A percentile compares a stretch with the other conserved stretches of the same genome.
phyloP scores from a whole-genome alignment of 2,113 vertebrate species.

The Bubo blakistoni region DNA sequence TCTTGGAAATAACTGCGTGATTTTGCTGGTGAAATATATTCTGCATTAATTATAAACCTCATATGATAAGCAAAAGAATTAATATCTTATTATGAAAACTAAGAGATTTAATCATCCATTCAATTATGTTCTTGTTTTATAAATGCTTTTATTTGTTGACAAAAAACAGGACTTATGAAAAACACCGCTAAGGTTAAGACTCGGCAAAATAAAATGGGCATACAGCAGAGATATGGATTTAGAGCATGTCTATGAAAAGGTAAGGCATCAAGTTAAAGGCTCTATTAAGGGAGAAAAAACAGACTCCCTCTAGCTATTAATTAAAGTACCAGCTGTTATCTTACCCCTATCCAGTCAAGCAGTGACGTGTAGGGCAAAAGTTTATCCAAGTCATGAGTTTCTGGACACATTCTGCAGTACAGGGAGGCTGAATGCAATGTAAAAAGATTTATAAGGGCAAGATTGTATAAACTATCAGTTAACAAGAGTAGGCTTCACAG shows the following conservation, averaged over 20 bases:
- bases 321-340: neutral
- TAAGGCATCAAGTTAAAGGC: neutral
- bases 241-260: neutral
- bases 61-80: neutral
- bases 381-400: conserved; percentile 79
- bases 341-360: conserved; percentile 82
- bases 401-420: conserved; percentile 81
- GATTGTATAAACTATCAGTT: neutral
- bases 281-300: neutral
- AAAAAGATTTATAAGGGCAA: neutral
- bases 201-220: neutral
- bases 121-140: neutral
- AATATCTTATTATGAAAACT: neutral
- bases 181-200: neutral
- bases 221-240: neutral
- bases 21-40: neutral
- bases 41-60: neutral
- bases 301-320: neutral
- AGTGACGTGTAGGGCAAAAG: conserved; percentile 87
- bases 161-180: neutral
- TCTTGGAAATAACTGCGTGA: neutral
- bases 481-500: neutral
- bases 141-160: neutral
- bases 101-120: neutral
- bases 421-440: conserved; percentile 76